Evolutionary conservation across 1,140 invertebrate species (phyloP).

Genomic region (Himalopsyche phryganea): DNA sequence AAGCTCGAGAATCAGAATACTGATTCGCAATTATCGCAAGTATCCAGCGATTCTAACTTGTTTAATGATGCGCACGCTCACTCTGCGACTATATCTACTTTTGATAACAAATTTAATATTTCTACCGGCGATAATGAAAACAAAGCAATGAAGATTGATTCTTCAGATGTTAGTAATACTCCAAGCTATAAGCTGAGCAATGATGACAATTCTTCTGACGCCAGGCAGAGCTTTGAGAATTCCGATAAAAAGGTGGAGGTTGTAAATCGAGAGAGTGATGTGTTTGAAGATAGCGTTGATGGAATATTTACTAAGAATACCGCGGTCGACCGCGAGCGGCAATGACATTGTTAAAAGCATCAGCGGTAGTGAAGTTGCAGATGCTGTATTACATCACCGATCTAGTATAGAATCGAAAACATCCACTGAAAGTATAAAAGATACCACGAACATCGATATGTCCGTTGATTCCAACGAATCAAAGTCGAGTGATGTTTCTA

Average conservation of each 20-base stretch:
- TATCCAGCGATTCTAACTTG: conserved; percentile 27
- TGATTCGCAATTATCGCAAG: conserved; percentile 24
- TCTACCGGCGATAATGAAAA: conserved; percentile 12
- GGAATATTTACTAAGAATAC: conserved; percentile 10
- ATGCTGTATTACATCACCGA: conserved; percentile 8
- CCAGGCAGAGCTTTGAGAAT: conserved; percentile 24
- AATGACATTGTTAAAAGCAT: conserved; percentile 10
- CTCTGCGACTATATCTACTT: background rate
- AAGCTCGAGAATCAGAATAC: conserved; percentile 16
- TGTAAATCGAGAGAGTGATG: conserved; percentile 1
- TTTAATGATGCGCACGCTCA: conserved; percentile 11
- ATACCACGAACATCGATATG: conserved; percentile 3
- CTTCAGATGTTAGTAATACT: background rate
- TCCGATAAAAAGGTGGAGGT: conserved; percentile 11
- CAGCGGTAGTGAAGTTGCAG: conserved; percentile 11
- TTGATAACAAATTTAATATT: conserved; percentile 12
- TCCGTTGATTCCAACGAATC: conserved; percentile 26
- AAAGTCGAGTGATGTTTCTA: conserved; percentile 20
- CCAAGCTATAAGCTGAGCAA: conserved; percentile 18
- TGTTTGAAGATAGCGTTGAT: conserved; percentile 13
- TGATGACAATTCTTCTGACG: conserved; percentile 29
- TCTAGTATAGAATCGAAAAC: conserved; percentile 28
- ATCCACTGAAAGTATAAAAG: conserved; percentile 18
- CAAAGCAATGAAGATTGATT: background rate
- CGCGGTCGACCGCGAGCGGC: background rate